A percentile compares a stretch with the other conserved stretches of the same genome.
These are phyloP conservation scores for Caenorhabditis inopinata DNA, from an alignment of 1,140 invertebrate genomes.

Conservation along the genomic window DNA sequence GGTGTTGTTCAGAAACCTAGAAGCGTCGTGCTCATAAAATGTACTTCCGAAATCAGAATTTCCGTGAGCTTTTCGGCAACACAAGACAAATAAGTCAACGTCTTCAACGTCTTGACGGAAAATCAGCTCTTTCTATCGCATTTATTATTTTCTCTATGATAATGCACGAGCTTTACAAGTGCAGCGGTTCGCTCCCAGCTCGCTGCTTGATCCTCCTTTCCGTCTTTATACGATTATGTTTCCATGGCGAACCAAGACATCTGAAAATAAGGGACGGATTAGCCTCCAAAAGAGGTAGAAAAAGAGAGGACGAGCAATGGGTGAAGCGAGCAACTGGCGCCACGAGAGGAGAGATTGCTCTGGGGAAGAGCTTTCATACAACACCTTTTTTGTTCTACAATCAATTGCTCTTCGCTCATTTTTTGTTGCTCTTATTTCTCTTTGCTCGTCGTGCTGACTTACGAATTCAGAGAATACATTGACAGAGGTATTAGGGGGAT, in stretches of 20 bases:
- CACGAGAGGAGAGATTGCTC: neutral
- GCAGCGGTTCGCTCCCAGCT: neutral
- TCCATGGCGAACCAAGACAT: conserved; percentile 2
- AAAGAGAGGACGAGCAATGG: neutral
- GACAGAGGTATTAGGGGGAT: neutral
- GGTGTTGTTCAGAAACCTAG: too few species aligned
- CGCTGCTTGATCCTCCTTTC: neutral
- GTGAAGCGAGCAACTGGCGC: neutral
- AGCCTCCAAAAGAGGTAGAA: neutral
- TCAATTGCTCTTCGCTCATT: neutral
- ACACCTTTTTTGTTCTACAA: neutral
- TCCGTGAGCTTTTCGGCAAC: too few species aligned
- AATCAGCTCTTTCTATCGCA: neutral
- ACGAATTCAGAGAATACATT: neutral
- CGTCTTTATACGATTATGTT: conserved; percentile 16
- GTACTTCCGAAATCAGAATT: too few species aligned
- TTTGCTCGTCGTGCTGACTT: neutral
- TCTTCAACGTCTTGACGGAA: neutral
- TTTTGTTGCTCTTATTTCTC: neutral
- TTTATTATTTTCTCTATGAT: neutral
- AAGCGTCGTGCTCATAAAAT: too few species aligned
- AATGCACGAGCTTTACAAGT: neutral
- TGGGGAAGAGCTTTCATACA: neutral
- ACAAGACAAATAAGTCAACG: too few species aligned
- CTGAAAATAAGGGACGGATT: neutral